Percentiles rank a stretch among this genome's conserved stretches.
These are phyloP conservation scores for Phycodurus eques DNA, from an alignment of 2,113 vertebrate genomes.

Conservation along the genomic window DNA sequence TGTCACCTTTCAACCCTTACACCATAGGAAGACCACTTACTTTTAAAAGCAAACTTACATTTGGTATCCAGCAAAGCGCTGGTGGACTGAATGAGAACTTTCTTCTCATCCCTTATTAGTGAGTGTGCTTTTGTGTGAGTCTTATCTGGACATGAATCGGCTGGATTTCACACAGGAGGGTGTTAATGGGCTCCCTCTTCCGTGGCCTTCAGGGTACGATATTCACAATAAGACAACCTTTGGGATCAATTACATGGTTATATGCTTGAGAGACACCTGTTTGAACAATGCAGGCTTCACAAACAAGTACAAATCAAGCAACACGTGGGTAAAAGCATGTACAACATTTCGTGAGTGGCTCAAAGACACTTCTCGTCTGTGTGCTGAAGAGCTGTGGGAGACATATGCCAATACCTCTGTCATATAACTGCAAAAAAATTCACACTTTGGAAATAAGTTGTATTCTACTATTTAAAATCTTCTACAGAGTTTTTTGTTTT, in stretches of 20 bases:
- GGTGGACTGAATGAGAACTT: conserved; percentile 32
- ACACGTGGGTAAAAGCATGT: not conserved
- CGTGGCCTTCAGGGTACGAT: conserved; percentile 30
- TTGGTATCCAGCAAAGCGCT: not conserved
- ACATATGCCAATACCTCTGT: not conserved
- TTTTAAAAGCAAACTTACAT: conserved; percentile 50
- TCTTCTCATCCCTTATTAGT: conserved; percentile 12
- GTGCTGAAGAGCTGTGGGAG: not conserved
- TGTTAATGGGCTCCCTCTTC: conserved; percentile 44
- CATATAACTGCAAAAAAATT: too few species aligned
- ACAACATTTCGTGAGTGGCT: not conserved
- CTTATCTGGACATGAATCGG: conserved; percentile 51
- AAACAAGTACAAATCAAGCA: conserved; percentile 10
- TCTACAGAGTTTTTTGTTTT: too few species aligned
- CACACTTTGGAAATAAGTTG: too few species aligned
- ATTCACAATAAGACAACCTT: conserved; percentile 29
- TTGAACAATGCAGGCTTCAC: conserved; percentile 8
- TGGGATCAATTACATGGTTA: conserved; percentile 33
- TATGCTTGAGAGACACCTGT: conserved; percentile 41
- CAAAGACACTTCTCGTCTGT: not conserved
- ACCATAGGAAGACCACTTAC: conserved; percentile 49
- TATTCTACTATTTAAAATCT: too few species aligned
- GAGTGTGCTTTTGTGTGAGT: conserved; percentile 6
- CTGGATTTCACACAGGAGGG: conserved; percentile 34
- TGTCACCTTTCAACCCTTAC: conserved; percentile 58